Evolutionary conservation across 1,140 invertebrate species (phyloP).

Genomic region (Trinorchestia longiramus): DNA sequence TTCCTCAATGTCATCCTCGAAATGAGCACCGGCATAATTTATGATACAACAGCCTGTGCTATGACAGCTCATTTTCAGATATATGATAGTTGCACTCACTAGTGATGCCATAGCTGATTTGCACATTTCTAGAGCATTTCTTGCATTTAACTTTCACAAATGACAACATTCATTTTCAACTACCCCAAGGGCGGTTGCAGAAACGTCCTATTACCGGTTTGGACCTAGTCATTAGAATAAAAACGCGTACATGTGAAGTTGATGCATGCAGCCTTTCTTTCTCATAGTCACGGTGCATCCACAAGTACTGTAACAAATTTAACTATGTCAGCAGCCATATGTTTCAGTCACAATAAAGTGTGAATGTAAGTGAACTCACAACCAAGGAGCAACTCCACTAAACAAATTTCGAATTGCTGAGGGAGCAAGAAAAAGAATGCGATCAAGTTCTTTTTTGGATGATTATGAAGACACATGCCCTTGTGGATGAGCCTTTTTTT

Average conservation of each 20-base stretch:
- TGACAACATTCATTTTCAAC: background rate
- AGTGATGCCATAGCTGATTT: background rate
- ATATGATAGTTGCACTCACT: background rate
- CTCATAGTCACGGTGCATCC: background rate
- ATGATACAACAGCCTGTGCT: background rate
- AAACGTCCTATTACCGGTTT: background rate
- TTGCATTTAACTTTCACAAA: background rate
- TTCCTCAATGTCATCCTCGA: background rate
- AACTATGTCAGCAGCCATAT: background rate
- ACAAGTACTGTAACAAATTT: background rate
- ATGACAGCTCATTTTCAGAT: background rate
- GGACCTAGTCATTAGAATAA: background rate
- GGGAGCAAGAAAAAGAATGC: background rate
- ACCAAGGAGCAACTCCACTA: background rate
- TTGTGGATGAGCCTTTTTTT: background rate
- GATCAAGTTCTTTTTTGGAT: background rate
- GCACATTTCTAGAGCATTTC: background rate
- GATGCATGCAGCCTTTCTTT: background rate
- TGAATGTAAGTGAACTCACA: background rate
- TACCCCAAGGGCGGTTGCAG: background rate
- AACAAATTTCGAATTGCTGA: background rate
- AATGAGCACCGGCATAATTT: background rate
- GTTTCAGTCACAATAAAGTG: background rate
- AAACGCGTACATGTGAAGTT: background rate
- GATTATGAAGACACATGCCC: background rate